phyloP scores from a whole-genome alignment of 2,888 invertebrate species.

The Dilophus febrilis region DNA sequence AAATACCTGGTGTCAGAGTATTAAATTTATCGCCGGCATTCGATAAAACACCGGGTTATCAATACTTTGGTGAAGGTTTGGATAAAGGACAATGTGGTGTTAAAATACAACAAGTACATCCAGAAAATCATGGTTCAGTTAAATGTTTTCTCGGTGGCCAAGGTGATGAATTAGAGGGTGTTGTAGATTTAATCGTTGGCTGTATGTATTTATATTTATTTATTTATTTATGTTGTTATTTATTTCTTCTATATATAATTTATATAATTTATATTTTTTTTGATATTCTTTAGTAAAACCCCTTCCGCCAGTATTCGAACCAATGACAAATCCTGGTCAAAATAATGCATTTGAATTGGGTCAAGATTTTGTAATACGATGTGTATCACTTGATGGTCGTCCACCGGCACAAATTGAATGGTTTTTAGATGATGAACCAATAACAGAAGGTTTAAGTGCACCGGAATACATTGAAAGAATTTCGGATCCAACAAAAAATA shows the following conservation, averaged over 20 bases:
- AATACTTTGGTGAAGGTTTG: constrained; percentile 36
- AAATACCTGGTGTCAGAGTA: constrained; percentile 31
- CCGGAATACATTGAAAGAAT: constrained; percentile 25
- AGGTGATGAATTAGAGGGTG: constrained; percentile 39
- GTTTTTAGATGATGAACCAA: constrained; percentile 44
- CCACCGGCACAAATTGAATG: constrained; percentile 63
- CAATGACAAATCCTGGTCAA: constrained; percentile 19
- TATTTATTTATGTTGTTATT: background rate
- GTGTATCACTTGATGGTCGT: constrained; percentile 48
- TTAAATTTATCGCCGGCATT: constrained; percentile 33
- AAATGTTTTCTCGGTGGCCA: constrained; percentile 44
- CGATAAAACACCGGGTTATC: constrained; percentile 30
- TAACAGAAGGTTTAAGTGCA: constrained; percentile 39
- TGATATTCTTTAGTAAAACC: constrained; percentile 20
- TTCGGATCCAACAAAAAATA: constrained; percentile 32
- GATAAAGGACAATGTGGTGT: constrained; percentile 56
- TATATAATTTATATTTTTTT: background rate
- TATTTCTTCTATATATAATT: background rate
- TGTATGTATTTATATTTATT: constrained; percentile 37
- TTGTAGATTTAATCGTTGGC: constrained; percentile 49
- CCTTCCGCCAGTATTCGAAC: constrained; percentile 22
- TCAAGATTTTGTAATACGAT: constrained; percentile 44
- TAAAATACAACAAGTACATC: constrained; percentile 41
- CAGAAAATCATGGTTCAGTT: constrained; percentile 51
- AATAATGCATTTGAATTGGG: constrained; percentile 31